A percentile compares a stretch with the other conserved stretches of the same genome.
phyloP scores from a whole-genome alignment of 1,140 invertebrate species.

The Drosophila arizonae region DNA sequence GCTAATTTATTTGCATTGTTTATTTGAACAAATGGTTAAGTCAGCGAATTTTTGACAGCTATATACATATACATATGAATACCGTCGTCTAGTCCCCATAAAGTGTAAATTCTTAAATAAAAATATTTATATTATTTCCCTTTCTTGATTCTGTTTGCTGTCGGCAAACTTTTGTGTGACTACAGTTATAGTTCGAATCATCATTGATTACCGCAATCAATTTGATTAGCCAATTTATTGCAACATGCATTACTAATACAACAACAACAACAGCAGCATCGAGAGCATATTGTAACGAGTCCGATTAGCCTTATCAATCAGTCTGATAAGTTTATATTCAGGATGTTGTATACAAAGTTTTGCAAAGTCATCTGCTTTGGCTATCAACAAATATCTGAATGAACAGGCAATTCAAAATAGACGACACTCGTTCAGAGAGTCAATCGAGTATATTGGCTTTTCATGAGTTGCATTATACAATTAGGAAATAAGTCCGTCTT shows the following conservation, averaged over 20 bases:
- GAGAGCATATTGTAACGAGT: conserved; percentile 23
- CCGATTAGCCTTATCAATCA: conserved; percentile 53
- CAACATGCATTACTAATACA: conserved; percentile 1
- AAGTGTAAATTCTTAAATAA: too few relatives aligned
- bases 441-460: too few relatives aligned
- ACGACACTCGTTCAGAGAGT: too few relatives aligned
- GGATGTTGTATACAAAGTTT: conserved; percentile 39
- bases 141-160: too few relatives aligned
- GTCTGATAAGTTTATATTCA: conserved; percentile 56
- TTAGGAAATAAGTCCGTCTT: too few relatives aligned
- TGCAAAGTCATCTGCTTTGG: conserved; percentile 45
- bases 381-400: conserved; percentile 41
- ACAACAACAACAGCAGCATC: conserved; percentile 13
- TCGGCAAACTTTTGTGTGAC: neutral
- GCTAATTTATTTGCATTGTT: conserved; percentile 37
- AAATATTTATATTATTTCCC: too few relatives aligned
- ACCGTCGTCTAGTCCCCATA: too few relatives aligned
- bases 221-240: conserved; percentile 34
- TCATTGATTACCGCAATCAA: neutral
- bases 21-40: conserved; percentile 45
- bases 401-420: conserved; percentile 6
- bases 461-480: too few relatives aligned
- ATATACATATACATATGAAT: conserved; percentile 10
- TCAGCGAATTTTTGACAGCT: neutral
- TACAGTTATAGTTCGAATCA: neutral